Evolutionary conservation across 2,888 invertebrate genomes (phyloP).

Genomic region (Hypsopygia costalis): DNA sequence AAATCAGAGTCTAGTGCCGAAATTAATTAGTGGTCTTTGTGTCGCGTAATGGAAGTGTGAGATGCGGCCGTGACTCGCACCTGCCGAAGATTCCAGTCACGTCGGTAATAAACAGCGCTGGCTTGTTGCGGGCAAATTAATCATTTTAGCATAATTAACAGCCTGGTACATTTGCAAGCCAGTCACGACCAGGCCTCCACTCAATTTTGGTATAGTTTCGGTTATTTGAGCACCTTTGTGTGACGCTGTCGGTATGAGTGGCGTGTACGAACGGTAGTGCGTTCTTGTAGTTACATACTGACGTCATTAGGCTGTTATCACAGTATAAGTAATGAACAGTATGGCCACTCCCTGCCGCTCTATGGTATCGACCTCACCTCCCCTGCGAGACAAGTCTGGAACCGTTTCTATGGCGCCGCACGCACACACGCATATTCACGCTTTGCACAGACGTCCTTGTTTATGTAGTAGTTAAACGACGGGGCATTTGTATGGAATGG

Average conservation of each 20-base stretch:
- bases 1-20: not conserved
- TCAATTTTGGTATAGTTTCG: not conserved
- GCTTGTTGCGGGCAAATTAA: constrained; percentile 3
- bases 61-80: constrained; percentile 2
- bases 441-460: too few species aligned
- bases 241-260: not conserved
- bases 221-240: constrained; percentile 1
- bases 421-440: too few species aligned
- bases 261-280: too few species aligned
- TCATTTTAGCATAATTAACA: constrained; percentile 3
- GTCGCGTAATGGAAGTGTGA: not conserved
- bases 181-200: not conserved
- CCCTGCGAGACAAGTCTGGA: too few species aligned
- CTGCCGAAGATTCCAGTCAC: constrained; percentile 5
- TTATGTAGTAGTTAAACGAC: too few species aligned
- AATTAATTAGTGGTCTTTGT: constrained; percentile 3
- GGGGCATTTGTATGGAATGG: too few species aligned
- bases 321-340: too few species aligned
- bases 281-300: too few species aligned
- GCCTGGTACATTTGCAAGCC: not conserved
- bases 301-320: too few species aligned
- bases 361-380: too few species aligned
- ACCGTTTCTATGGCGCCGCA: too few species aligned
- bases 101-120: constrained; percentile 5
- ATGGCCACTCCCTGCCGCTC: too few species aligned